Conservation (phyloP, 2,888 invertebrate species). For the Prosapia bicincta region DNA sequence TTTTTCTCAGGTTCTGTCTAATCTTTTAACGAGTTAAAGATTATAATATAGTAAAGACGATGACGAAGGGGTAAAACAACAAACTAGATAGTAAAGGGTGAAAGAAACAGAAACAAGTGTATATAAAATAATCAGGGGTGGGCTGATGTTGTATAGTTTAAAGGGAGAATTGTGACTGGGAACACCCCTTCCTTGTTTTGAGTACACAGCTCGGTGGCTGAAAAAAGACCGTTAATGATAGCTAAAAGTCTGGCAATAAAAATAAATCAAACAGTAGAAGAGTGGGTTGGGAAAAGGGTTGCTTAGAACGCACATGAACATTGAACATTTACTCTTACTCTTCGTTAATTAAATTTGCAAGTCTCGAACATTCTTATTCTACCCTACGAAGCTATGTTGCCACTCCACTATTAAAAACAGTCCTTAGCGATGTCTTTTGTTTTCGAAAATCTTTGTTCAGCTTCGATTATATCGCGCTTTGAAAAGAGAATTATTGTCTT, state of each 20-base stretch:
- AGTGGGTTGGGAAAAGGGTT: conserved; percentile 19
- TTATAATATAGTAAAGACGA: not conserved
- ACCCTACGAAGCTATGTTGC: conserved; percentile 1
- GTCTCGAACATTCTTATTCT: conserved; percentile 29
- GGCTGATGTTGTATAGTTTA: not conserved
- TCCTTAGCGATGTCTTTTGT: not conserved
- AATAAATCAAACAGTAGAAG: conserved; percentile 37
- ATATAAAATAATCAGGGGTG: not conserved
- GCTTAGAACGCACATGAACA: conserved; percentile 18
- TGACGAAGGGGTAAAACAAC: not conserved
- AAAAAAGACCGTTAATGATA: conserved; percentile 39
- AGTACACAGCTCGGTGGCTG: conserved; percentile 24
- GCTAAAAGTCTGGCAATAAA: conserved; percentile 39
- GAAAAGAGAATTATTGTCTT: not conserved
- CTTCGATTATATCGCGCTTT: not conserved
- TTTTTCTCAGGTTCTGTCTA: too few relatives aligned
- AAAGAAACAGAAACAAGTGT: not conserved
- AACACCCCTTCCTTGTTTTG: conserved; percentile 19
- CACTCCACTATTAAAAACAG: not conserved
- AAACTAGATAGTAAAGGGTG: not conserved
- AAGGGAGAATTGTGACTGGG: conserved; percentile 9
- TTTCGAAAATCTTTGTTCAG: not conserved
- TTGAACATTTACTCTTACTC: conserved; percentile 31
- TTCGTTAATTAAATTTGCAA: conserved; percentile 36
- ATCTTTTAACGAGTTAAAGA: too few relatives aligned